Evolutionary conservation across 2,113 vertebrate species (phyloP).

Genomic region (Camelus bactrianus): DNA sequence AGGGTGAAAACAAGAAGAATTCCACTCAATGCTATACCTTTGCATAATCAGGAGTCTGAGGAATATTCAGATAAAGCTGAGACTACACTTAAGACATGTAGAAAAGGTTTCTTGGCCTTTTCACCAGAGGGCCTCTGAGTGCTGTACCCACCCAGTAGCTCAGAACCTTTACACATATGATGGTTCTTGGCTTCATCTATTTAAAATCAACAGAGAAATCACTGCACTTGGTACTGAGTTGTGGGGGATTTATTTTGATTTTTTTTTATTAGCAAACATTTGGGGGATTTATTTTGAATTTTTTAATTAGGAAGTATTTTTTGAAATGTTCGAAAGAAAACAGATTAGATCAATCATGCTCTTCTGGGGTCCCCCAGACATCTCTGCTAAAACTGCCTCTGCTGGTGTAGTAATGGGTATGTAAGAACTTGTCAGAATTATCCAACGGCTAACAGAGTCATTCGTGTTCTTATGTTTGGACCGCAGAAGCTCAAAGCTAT

Average conservation of each 20-base stretch:
- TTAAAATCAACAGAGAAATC: conserved; percentile 17
- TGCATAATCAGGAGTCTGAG: neutral
- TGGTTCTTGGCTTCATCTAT: neutral
- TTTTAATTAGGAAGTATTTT: neutral
- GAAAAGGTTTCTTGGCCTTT: neutral
- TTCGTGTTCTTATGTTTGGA: neutral
- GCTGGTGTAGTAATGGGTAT: neutral
- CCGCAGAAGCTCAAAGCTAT: neutral
- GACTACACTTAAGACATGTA: neutral
- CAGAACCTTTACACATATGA: neutral
- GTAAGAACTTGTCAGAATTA: neutral
- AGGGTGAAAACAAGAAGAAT: neutral
- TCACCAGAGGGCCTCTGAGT: neutral
- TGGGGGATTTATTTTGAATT: neutral
- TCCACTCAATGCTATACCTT: neutral
- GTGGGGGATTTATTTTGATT: neutral
- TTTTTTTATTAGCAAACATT: conserved; percentile 11
- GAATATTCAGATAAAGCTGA: neutral
- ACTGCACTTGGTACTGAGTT: neutral
- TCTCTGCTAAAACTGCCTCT: neutral
- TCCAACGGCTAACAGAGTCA: neutral
- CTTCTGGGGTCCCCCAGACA: neutral
- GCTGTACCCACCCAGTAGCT: neutral
- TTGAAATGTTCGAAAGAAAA: neutral
- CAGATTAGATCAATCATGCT: neutral